Evolutionary conservation across 2,888 invertebrate genomes (phyloP), one percentile per base, ranked within the genome.

Genomic region (Leptogaster cylindrica): DNA sequence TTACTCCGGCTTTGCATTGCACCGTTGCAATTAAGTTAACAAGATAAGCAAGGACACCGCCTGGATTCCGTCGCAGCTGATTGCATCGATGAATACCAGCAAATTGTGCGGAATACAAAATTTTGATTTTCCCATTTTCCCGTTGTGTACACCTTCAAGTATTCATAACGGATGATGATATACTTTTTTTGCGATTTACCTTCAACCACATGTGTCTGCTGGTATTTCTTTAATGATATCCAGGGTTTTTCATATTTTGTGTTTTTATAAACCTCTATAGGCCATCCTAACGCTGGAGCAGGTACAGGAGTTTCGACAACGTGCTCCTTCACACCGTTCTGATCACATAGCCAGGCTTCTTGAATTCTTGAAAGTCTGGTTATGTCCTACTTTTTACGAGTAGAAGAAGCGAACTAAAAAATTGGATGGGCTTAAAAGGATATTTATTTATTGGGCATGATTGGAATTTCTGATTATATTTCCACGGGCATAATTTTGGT

Each of bases 381-480:
- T 28, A 41, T 61, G 28, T 28, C 16, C 36, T 50, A 50, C 50
- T 64, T 64, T 64, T 48, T 48, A 46, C 18, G 44, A 55, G 23
- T 23, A 20, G 8, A 7, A 6, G 25, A 10, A 7, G 16, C 36
- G 28, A 58, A 48, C 31, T 31, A 64, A 27, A 64, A 31, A 64
- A 33, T 31, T 18, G 28, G 8, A 20, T 1, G 61, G 61, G 16
- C 12, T n/a, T 12, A 48, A 12, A 25, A 48, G 18, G 7, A 20
- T 36, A 65, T 65, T 65, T 65, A 65, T 65, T 27, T 50, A 65
- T 65, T 65, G 65, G 51, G 12, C 65, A 51, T 65, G 65, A 65
- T 36, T 39, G 36, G 65, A 65, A 65, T 65, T 65, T 51, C 50
- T 65, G 65, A 65, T 65, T 65, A 65, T 51, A 50, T 51, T 39